phyloP scores from a whole-genome alignment of 2,113 vertebrate genomes.

The Rhadina sibilatrix region DNA sequence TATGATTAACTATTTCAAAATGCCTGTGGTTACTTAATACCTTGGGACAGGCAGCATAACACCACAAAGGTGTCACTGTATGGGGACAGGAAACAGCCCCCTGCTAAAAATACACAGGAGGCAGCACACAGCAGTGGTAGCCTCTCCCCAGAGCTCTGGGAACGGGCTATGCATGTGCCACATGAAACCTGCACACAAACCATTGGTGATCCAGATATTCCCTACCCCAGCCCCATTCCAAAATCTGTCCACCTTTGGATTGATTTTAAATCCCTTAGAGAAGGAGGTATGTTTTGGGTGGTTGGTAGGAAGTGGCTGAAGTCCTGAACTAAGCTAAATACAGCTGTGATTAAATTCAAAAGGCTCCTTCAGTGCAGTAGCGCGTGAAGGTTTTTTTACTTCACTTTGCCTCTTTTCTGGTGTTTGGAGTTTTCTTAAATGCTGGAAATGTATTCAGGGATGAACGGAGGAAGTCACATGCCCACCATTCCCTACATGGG shows the following conservation, averaged over 20 bases:
- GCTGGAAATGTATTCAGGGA: background rate
- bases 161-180: fast-evolving
- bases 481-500: background rate
- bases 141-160: background rate
- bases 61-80: background rate
- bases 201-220: background rate
- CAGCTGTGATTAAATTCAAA: background rate
- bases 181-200: background rate
- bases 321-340: background rate
- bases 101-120: fast-evolving
- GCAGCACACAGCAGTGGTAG: fast-evolving
- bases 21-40: background rate
- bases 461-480: background rate
- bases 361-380: background rate
- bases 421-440: background rate
- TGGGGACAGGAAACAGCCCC: background rate
- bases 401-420: background rate
- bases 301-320: background rate
- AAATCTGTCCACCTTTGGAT: background rate
- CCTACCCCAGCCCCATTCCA: fast-evolving
- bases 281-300: background rate
- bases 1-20: slow-evolving; percentile 54
- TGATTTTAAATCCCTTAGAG: background rate
- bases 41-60: background rate
- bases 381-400: background rate